These are phyloP conservation scores for Melanocharis versteri DNA, from an alignment of 2,113 vertebrate genomes.

Conservation along the genomic window DNA sequence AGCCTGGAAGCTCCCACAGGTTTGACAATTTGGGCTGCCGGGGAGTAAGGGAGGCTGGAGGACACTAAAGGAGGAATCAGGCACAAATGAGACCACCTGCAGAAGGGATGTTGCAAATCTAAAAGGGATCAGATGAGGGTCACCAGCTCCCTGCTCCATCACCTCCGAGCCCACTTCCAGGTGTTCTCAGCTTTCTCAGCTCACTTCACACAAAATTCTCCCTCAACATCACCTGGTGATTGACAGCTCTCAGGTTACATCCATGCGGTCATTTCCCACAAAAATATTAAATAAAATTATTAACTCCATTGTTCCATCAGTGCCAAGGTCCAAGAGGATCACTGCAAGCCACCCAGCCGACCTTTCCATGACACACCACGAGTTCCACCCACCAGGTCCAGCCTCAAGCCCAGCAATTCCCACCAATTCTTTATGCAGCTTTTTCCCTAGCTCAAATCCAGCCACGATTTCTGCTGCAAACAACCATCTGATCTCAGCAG, in stretches of 20 bases:
- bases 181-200: not conserved
- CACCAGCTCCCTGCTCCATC: not conserved
- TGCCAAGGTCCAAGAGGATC: not conserved
- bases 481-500: not conserved
- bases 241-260: fast-evolving
- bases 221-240: not conserved
- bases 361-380: fast-evolving
- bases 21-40: not conserved
- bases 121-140: not conserved
- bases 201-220: not conserved
- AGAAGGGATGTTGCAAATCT: not conserved
- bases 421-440: not conserved
- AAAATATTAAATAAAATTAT: not conserved
- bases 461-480: not conserved
- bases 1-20: not conserved
- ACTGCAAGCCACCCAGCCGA: not conserved
- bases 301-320: fast-evolving
- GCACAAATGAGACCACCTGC: too few species aligned
- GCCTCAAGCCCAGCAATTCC: not conserved
- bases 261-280: not conserved
- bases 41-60: not conserved
- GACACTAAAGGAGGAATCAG: not conserved
- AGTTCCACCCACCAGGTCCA: not conserved
- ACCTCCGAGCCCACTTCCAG: not conserved
- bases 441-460: not conserved